Base-by-base conservation (phyloP, 2,113 vertebrate species). In the Vanacampus margaritifer region DNA sequence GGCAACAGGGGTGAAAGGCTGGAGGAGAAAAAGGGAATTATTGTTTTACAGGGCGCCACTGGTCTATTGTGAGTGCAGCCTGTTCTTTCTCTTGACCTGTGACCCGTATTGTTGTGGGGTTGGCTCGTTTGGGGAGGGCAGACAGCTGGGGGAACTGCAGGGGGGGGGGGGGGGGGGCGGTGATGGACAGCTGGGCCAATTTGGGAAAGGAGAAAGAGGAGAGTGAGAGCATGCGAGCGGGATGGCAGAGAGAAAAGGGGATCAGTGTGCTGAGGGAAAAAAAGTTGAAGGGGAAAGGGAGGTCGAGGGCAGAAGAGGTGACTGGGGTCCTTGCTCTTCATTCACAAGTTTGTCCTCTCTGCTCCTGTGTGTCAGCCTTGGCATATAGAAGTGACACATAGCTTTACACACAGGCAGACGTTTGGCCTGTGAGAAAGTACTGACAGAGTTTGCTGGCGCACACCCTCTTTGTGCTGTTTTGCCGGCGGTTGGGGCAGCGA, bases 11-110 rank as follows among this genome's bases (percentile, higher is more conserved):
- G 69, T 82, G 80, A 86, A 85, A 71, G 72, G 32, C 71, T 61
- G 67, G 24, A 57, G 54, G 74, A 83, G 82, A 90, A 90, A 89
- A 91, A 88, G 76, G 84, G 89, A 89, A 81, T 23, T 82, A 92
- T 91, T 92, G 91, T 92, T 89, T 89, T 84, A 89, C 83, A 56
- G 87, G 90, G 88, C 88, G 83, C 91, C 91, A 89, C 89, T 90
- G 90, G 89, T 87, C 90, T 82, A 92, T 93, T 92, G 91, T 93
- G 83, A 90, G 81, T 70, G 83, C 92, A 92, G 91, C 91, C 91
- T 92, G 91, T 92, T 92, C 91, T 90, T 92, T 93, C 92, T 92
- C 91, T 92, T 90, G 90, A 93, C 90, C 92, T 88, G 84, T 88
- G 90, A 91, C 91, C 90, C 69, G 75, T 82, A 92, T 93, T 93